Evolutionary conservation across 2,113 vertebrate species (phyloP), one percentile per base, ranked within the genome.

Genomic region (Vulpes lagopus): DNA sequence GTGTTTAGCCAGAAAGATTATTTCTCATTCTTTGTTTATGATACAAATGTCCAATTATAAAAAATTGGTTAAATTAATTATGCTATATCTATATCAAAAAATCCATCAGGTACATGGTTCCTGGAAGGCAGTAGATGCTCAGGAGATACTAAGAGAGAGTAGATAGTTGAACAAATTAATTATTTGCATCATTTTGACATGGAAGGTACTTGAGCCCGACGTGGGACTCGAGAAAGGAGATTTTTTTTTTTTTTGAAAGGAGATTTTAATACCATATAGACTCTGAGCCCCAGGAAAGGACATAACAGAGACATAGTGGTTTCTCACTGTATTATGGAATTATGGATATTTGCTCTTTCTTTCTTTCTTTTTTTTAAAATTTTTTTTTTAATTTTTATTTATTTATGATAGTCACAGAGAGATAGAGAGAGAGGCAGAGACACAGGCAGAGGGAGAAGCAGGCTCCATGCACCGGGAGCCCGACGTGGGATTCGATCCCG

Each of bases 11-110:
- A 25, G 16, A 65, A 91, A 74, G 23, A 35, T 82, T 81, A 62
- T 65, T 94, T 82, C 59, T 94, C 12, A 74, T 78, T 78, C 35
- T 80, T 55, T 82, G 43, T 92, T 91, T 89, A 59, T 86, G 80
- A 73, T 71, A 73, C 6, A 89, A 67, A 30, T 69, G 8, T 79
- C 22, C 32, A 78, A 16, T 78, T 57, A 67, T 94, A 71, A 80
- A 79, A 30, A 64, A 22, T 83, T 73, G 10, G 35, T 91, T 95
- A 91, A 78, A 73, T 96, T 60, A 73, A 49, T 65, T 79, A 16
- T 64, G 15, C 57, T 69, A 0, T 30, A 64, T 83, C 8, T 19
- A 23, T 80, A 85, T 80, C 1, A 89, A 92, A 94, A 81, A 69
- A 49, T 89, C 55, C 57, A 22, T 69, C 57, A 84, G 19, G 9